phyloP scores from a whole-genome alignment of 2,888 invertebrate species.

The Drosophila planitibia region DNA sequence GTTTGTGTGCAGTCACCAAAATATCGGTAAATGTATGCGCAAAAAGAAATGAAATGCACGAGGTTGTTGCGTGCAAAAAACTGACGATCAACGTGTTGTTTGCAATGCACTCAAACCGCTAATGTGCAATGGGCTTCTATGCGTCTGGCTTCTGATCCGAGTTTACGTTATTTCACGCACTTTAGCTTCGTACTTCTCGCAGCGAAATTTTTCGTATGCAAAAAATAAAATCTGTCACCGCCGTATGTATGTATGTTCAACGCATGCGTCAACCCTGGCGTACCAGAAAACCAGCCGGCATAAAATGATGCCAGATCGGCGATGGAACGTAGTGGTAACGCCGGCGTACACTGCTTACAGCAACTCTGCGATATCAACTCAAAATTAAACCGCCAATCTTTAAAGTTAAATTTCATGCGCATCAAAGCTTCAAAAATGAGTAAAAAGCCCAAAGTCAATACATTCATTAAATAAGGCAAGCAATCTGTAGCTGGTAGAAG shows the following conservation, averaged over 20 bases:
- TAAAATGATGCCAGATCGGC: conserved; percentile 19
- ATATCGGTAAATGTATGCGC: conserved; percentile 72
- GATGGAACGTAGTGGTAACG: neutral
- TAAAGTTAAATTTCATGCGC: neutral
- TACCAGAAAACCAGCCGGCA: conserved; percentile 51
- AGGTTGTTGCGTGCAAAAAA: conserved; percentile 60
- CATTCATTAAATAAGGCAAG: neutral
- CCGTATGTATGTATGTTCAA: conserved; percentile 43
- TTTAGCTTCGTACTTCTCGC: conserved; percentile 49
- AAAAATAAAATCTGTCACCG: conserved; percentile 56
- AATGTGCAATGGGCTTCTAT: conserved; percentile 38
- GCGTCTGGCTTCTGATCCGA: conserved; percentile 35
- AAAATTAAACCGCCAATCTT: conserved; percentile 1
- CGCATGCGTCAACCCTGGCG: conserved; percentile 50
- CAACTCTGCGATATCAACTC: conserved; percentile 3
- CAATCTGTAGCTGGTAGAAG: neutral
- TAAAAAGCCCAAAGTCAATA: neutral
- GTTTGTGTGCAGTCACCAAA: conserved; percentile 53
- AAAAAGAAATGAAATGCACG: conserved; percentile 62
- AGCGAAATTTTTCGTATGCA: conserved; percentile 65
- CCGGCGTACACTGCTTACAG: neutral
- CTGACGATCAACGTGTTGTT: conserved; percentile 69
- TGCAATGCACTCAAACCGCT: conserved; percentile 45
- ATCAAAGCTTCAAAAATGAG: neutral
- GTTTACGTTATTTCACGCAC: conserved; percentile 57